Evolutionary conservation across 2,113 vertebrate genomes (phyloP).

Genomic region (Lanius ludovicianus): DNA sequence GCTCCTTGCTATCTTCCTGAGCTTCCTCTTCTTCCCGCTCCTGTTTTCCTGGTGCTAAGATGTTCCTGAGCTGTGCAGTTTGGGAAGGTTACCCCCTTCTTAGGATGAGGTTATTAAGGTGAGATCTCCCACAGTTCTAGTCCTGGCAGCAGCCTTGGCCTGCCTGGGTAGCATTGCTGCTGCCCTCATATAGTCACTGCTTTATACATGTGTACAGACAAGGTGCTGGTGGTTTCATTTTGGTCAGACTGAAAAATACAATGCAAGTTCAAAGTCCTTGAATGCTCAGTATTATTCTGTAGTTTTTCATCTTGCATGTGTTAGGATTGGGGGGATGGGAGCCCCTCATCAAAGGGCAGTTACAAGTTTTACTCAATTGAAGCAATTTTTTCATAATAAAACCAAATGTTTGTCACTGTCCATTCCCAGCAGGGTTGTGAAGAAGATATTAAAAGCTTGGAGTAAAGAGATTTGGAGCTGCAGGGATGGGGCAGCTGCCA

Average conservation of each 20-base stretch:
- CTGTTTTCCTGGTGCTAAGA: background rate
- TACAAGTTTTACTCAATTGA: background rate
- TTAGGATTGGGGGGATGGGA: background rate
- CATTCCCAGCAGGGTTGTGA: background rate
- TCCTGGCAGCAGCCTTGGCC: background rate
- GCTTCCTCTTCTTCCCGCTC: background rate
- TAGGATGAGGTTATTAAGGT: background rate
- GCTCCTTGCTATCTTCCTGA: background rate
- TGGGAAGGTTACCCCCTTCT: background rate
- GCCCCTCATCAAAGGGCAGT: background rate
- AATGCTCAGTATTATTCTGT: background rate
- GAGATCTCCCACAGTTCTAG: background rate
- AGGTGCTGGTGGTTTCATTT: background rate
- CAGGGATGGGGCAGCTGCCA: background rate
- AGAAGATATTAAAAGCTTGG: background rate
- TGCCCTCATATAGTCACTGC: background rate
- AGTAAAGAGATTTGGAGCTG: background rate
- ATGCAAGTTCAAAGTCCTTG: background rate
- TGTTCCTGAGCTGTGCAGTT: background rate
- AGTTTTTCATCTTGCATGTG: background rate
- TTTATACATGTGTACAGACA: background rate
- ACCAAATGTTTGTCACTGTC: background rate
- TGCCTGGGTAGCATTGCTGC: rapidly evolving
- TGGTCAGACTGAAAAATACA: background rate
- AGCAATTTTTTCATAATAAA: background rate